Base-by-base conservation (phyloP, 2,113 vertebrate species). In the Microtus pennsylvanicus region DNA sequence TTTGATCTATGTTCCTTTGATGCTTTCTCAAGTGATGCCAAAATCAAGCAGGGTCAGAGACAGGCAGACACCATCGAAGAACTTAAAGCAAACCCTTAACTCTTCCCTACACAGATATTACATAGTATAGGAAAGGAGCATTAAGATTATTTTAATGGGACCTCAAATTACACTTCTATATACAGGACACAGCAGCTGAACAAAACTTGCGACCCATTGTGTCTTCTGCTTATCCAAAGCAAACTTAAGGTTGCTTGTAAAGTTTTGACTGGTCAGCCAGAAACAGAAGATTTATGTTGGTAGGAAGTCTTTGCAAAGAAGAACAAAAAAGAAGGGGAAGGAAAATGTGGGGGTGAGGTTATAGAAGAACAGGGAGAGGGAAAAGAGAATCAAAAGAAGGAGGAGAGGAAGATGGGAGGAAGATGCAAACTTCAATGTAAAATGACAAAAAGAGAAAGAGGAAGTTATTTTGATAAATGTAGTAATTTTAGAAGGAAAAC, bases 181-280 rank as follows among this genome's bases (percentile, higher is more conserved):
- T 58, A 90, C 87, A 55, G 96, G 65, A 97, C 82, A 21, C 22
- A 69, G 16, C 45, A 50, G 42, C 4, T 89, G 3, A 94, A 75
- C 4, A 92, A 94, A 75, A n/a, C 3, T 42, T 92, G 21, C 19
- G 86, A 35, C 90, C 87, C 91, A 96, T 81, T 87, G 35, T 50
- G 94, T 97, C 91, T n/a, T 76, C 82, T 35, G 87, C 80, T 93
- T 85, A 95, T 70, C 93, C 95, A 61, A 70, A 96, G 7, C 52
- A 97, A 90, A 38, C 92, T 96, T 87, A 96, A 85, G 30, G 13
- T 58, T 30, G 3, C 12, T 38, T 42, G 5, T 74, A 33, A 55
- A 28, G 16, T 9, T 5, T 58, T 28, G 1, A 45, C 0, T 0
- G 35, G 9, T n/a, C 3, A 45, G 16, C 33, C n/a, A 45, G 16